Percentiles rank a stretch among this genome's conserved stretches.
Evolutionary conservation across 2,113 vertebrate genomes (phyloP).

Genomic region (Anguilla rostrata): DNA sequence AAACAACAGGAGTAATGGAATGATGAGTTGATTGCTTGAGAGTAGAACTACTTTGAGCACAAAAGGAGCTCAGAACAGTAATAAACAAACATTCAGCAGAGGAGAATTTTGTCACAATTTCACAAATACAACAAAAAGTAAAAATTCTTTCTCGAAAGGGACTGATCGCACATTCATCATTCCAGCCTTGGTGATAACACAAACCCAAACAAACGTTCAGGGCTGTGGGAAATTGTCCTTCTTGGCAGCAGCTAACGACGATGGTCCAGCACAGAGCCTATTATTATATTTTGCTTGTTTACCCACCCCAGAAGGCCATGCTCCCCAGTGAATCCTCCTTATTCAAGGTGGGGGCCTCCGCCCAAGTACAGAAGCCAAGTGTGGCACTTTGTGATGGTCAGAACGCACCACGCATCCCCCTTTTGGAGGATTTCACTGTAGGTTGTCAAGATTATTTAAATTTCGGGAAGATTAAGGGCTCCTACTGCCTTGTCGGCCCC

Average conservation of each 20-base stretch:
- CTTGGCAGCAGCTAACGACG: conserved; percentile 2
- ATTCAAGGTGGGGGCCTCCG: neutral
- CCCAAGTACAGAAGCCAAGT: neutral
- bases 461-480: conserved; percentile 24
- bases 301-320: neutral
- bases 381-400: neutral
- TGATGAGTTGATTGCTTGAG: neutral
- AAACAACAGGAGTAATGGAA: neutral
- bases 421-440: conserved; percentile 1
- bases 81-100: neutral
- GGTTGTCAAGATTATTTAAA: conserved; percentile 28
- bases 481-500: neutral
- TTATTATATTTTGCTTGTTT: conserved; percentile 29
- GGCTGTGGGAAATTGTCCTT: conserved; percentile 35
- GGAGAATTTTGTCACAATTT: neutral
- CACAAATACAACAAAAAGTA: neutral
- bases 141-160: neutral
- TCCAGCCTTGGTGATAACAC: conserved; percentile 15
- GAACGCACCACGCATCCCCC: neutral
- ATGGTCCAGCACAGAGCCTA: conserved; percentile 13
- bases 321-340: neutral
- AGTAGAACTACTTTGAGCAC: neutral
- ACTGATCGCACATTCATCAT: neutral
- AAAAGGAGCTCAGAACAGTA: neutral
- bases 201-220: conserved; percentile 29